phyloP scores from a whole-genome alignment of 2,113 vertebrate species.

The Pampusana beccarii region DNA sequence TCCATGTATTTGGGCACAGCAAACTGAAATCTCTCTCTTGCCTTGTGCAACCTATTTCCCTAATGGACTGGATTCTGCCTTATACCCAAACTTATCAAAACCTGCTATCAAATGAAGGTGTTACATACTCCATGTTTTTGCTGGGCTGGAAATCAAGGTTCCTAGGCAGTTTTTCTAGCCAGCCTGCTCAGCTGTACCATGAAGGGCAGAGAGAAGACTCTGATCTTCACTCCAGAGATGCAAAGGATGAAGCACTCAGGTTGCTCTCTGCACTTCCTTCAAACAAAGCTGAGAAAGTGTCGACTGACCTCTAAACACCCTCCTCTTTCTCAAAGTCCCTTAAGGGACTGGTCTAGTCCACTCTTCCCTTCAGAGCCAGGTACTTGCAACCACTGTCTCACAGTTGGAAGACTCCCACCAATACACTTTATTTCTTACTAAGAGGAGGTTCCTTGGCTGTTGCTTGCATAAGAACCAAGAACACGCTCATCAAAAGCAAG shows the following conservation, averaged over 20 bases:
- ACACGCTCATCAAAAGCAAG: neutral
- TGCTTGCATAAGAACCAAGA: neutral
- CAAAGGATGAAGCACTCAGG: neutral
- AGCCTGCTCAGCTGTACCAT: neutral
- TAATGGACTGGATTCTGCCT: neutral
- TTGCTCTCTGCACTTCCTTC: neutral
- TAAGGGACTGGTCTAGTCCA: neutral
- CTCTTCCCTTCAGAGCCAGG: neutral
- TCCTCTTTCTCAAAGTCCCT: neutral
- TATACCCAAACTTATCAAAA: neutral
- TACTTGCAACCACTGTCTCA: neutral
- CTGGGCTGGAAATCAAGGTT: neutral
- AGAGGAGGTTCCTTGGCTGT: neutral
- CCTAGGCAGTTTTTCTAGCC: neutral
- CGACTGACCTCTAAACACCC: neutral
- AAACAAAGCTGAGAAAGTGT: neutral
- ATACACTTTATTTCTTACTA: neutral
- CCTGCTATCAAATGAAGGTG: neutral
- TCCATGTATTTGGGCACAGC: neutral
- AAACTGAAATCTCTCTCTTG: neutral
- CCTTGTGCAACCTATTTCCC: neutral
- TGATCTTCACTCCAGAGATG: neutral
- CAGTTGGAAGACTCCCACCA: neutral
- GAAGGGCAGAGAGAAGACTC: neutral
- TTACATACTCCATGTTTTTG: neutral